Evolutionary conservation across 1,140 invertebrate species (phyloP).

Genomic region (Diploscapter pachys): DNA sequence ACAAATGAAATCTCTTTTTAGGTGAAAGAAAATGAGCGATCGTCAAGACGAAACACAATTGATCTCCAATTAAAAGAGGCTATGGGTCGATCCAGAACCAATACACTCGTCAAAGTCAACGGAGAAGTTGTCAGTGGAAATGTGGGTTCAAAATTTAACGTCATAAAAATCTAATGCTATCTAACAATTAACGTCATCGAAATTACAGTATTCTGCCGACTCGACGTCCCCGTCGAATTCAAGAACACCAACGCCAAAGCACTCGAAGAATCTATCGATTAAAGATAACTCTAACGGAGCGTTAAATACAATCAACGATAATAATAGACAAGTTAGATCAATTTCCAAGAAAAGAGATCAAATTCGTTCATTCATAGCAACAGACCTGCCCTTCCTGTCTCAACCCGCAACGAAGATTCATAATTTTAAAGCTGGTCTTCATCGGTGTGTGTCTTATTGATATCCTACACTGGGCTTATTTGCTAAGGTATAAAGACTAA

Average conservation of each 20-base stretch:
- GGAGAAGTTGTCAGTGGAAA: constrained; percentile 29
- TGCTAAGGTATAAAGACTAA: constrained; percentile 18
- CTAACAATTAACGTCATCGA: constrained; percentile 7
- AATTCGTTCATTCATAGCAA: too few relatives aligned
- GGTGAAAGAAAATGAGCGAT: constrained; percentile 10
- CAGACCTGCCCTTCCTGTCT: background rate
- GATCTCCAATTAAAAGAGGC: constrained; percentile 28
- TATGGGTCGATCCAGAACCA: constrained; percentile 17
- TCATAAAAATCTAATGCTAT: background rate
- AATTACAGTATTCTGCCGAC: background rate
- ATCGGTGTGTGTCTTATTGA: constrained; percentile 35
- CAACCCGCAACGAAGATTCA: constrained; percentile 23
- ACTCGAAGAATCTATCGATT: background rate
- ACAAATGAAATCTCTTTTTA: background rate
- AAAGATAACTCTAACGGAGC: background rate
- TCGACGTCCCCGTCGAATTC: background rate
- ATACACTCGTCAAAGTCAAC: constrained; percentile 31
- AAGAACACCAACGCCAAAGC: background rate
- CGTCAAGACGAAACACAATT: constrained; percentile 22
- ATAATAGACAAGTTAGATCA: too few relatives aligned
- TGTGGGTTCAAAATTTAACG: too few relatives aligned
- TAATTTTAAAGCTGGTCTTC: constrained; percentile 32
- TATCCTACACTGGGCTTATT: constrained; percentile 42
- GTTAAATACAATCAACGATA: background rate
- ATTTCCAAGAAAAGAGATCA: too few relatives aligned